Conservation (phyloP, 2,888 invertebrate species). For the Allacma fusca region DNA sequence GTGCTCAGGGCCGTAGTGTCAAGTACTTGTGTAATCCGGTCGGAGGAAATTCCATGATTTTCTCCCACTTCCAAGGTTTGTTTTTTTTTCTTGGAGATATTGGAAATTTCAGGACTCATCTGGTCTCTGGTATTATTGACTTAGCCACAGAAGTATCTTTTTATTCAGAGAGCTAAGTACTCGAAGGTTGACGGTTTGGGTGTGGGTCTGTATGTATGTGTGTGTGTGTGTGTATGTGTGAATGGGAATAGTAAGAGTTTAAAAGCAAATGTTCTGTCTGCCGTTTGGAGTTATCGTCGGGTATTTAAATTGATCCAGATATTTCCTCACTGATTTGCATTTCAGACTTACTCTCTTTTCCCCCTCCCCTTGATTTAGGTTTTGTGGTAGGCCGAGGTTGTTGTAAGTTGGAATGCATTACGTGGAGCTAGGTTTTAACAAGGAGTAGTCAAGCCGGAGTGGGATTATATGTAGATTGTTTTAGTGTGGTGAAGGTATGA, state of each 20-base stretch:
- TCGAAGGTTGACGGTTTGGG: background rate
- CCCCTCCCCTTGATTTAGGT: conserved; percentile 10
- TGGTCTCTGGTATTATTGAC: background rate
- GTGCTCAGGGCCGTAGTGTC: too few species aligned
- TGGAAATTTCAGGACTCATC: background rate
- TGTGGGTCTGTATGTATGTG: too few species aligned
- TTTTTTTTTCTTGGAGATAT: conserved; percentile 1
- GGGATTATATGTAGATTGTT: conserved; percentile 13
- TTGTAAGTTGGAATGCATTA: conserved; percentile 8
- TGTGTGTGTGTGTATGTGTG: too few species aligned
- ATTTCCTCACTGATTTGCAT: conserved; percentile 4
- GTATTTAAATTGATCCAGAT: conserved; percentile 16
- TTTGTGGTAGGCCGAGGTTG: conserved; percentile 27
- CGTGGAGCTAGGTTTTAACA: background rate
- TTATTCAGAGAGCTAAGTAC: conserved; percentile 6
- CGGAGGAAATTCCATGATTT: background rate
- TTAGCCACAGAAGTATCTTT: conserved; percentile 3
- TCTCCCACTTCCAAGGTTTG: background rate
- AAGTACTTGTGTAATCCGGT: background rate
- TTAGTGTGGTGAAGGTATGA: background rate
- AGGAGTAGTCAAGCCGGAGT: background rate
- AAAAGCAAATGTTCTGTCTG: conserved; percentile 12
- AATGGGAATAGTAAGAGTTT: background rate
- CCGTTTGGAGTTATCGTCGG: conserved; percentile 9
- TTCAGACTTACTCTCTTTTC: conserved; percentile 10